Evolutionary conservation across 1,140 invertebrate genomes (phyloP), one percentile per base, ranked within the genome.

Genomic region (Bombus affinis): DNA sequence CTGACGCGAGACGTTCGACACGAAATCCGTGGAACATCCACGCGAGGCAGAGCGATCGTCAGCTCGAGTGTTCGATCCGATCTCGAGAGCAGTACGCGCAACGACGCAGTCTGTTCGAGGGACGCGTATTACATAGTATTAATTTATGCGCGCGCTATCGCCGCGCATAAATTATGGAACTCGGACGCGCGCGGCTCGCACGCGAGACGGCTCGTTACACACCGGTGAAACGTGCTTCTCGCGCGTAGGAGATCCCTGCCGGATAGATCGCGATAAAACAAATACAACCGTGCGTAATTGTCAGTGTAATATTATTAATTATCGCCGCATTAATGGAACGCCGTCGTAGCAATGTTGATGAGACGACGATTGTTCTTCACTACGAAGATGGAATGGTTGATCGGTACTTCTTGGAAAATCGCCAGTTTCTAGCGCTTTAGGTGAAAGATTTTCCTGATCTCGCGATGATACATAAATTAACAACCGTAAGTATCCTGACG

Each of bases 81-180:
- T 89, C 88, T 37, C 57, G 65, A 25, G 53, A 39, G 13, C 74
- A 53, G 85, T 18, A 44, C 39, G 72, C 42, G 78, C 77, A 80
- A n/a, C 78, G 35, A 80, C 39, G 78, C 78, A 53, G 47, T 53
- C 47, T n/a, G 78, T 28, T 32, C 70, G 25, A 57, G 39, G 32
- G 57, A 74, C 72, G 42, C 72, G 72, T 83, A 83, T 75, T 75
- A 83, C 59, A 83, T 57, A 68, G 72, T 89, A 89, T 88, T 88
- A 89, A 89, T 88, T 89, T 88, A 89, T 85, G 66, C 59, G 42
- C 37, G 37, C 37, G 37, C 37, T 39, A 39, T 39, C 37, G 37
- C 37, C 59, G 73, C n/a, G 68, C 70, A 68, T 87, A 89, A 89
- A 89, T 89, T 88, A 85, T 39, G 47, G 80, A 59, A 88, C 25